Evolutionary conservation across 2,888 invertebrate species (phyloP).

Genomic region (Oscheius sp.): DNA sequence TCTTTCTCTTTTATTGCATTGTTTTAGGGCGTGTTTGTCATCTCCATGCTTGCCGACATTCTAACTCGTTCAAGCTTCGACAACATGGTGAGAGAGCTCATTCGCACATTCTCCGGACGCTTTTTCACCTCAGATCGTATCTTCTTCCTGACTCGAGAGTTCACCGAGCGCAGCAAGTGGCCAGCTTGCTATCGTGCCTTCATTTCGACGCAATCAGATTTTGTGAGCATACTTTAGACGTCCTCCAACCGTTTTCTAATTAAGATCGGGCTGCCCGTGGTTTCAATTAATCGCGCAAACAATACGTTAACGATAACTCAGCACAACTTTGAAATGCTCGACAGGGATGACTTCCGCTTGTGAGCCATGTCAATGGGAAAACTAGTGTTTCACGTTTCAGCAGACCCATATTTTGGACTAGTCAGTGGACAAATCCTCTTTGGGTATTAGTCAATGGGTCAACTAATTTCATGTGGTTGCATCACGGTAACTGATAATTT

Average conservation of each 20-base stretch:
- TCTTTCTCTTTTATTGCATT: not conserved
- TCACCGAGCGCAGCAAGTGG: constrained; percentile 13
- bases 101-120: not conserved
- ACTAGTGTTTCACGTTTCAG: constrained; percentile 7
- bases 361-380: not conserved
- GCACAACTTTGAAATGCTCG: constrained; percentile 5
- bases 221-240: constrained; percentile 3
- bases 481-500: constrained; percentile 26
- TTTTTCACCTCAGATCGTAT: constrained; percentile 6
- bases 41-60: constrained; percentile 24
- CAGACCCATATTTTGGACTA: constrained; percentile 22
- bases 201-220: constrained; percentile 27
- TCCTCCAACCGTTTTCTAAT: constrained; percentile 3
- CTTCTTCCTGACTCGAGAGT: constrained; percentile 19
- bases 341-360: constrained; percentile 14
- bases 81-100: constrained; percentile 7
- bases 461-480: constrained; percentile 20
- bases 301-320: constrained; percentile 12
- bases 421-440: constrained; percentile 31
- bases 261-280: constrained; percentile 28
- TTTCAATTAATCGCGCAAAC: constrained; percentile 3
- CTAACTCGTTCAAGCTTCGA: constrained; percentile 6
- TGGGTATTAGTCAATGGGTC: constrained; percentile 19
- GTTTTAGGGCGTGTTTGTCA: constrained; percentile 23
- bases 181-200: constrained; percentile 35